phyloP scores from a whole-genome alignment of 2,113 vertebrate species.

The Zapus hudsonius region DNA sequence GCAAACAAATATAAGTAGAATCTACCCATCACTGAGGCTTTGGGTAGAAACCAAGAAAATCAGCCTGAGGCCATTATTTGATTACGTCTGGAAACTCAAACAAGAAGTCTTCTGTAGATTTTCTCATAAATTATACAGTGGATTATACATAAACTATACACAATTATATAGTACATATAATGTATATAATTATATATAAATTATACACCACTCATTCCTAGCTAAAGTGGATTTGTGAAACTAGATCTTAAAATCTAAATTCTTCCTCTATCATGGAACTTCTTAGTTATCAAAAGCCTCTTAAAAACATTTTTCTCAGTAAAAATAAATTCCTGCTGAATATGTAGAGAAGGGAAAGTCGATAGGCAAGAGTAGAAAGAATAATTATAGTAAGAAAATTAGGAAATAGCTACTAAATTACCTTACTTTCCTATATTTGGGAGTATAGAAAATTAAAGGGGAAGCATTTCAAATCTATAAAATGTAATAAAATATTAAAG shows the following conservation, averaged over 20 bases:
- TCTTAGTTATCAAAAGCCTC: slow-evolving; percentile 14
- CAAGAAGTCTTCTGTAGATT: slow-evolving; percentile 35
- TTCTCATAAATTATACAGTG: slow-evolving; percentile 27
- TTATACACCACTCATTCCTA: slow-evolving; percentile 41
- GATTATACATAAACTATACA: too few species aligned
- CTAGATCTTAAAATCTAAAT: slow-evolving; percentile 40
- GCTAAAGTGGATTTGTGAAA: slow-evolving; percentile 51
- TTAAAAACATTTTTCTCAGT: neutral
- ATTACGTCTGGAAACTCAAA: slow-evolving; percentile 21
- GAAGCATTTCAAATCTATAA: slow-evolving; percentile 37
- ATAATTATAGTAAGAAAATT: slow-evolving; percentile 35
- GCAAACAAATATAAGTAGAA: neutral
- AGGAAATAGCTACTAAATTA: neutral
- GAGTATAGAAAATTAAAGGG: neutral
- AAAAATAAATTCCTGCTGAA: too few species aligned
- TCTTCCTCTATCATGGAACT: neutral
- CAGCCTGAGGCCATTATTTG: slow-evolving; percentile 19
- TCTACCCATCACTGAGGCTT: neutral
- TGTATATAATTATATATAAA: too few species aligned
- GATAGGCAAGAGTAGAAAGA: too few species aligned
- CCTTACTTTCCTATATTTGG: neutral
- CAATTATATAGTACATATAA: too few species aligned
- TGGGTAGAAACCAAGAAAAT: slow-evolving; percentile 7
- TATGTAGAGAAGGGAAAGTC: too few species aligned
- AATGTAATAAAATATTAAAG: neutral